Conservation (phyloP, 1,140 invertebrate genomes). For the Drosophila melanica region DNA sequence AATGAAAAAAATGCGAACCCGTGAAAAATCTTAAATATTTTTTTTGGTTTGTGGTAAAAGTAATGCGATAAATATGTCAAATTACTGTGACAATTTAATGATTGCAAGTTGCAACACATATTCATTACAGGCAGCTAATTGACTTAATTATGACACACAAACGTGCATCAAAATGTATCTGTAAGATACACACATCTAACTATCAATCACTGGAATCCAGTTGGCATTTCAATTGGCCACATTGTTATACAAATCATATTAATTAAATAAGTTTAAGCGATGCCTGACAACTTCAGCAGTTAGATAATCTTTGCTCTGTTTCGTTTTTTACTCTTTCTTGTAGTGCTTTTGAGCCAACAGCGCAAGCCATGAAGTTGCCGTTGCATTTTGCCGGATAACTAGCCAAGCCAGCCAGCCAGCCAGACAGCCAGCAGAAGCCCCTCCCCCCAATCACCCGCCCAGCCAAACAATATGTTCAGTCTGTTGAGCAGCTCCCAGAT, state of each 20-base stretch:
- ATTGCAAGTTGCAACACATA: constrained; percentile 39
- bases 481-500: constrained; percentile 69
- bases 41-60: constrained; percentile 19
- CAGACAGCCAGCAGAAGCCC: constrained; percentile 27
- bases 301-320: constrained; percentile 13
- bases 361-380: constrained; percentile 40
- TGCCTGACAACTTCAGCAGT: neutral
- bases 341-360: constrained; percentile 34
- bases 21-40: constrained; percentile 12
- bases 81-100: constrained; percentile 45
- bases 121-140: constrained; percentile 42
- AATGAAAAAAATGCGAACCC: neutral
- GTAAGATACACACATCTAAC: constrained; percentile 15
- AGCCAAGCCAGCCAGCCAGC: constrained; percentile 24
- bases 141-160: constrained; percentile 36
- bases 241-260: constrained; percentile 13
- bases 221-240: constrained; percentile 35
- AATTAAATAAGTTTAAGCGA: constrained; percentile 15
- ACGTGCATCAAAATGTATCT: constrained; percentile 2
- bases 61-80: constrained; percentile 42
- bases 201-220: constrained; percentile 8
- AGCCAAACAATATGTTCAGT: constrained; percentile 61
- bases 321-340: constrained; percentile 15
- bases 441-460: too few species aligned
- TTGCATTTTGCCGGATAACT: constrained; percentile 14